Evolutionary conservation across 2,888 invertebrate genomes (phyloP), one percentile per base, ranked within the genome.

Genomic region (Harpalus rufipes): DNA sequence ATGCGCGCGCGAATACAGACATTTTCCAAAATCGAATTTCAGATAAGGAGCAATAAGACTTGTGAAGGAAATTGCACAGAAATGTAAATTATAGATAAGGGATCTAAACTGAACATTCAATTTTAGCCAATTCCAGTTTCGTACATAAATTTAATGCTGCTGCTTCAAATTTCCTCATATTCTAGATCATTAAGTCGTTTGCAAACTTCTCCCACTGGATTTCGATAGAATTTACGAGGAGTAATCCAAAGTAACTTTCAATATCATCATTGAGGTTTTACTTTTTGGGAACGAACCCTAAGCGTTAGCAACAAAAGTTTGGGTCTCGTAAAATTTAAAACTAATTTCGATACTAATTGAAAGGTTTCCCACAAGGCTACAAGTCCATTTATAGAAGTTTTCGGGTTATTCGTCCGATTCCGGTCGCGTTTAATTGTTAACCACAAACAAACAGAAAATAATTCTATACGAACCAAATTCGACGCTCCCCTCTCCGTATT

Each of bases 21-120:
- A 25, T 81, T 65, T 51, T 32, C 51, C 65, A 81, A 65, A 81
- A 81, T 81, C 81, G 81, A 81, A 81, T 81, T 81, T 81, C 61
- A 81, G 81, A 81, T 81, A 81, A 81, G 81, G 51, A 63, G 81
- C 65, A 68, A 81, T 81, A 81, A 81, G 81, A 80, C 81, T 44
- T 65, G 39, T 65, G 51, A 16, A 81, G 81, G 81, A 81, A 81
- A 81, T 81, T 81, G 81, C 65, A 25, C 44, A 65, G 81, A 81
- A 81, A 81, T 81, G 81, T 63, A 81, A 81, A 81, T 81, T 81
- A 81, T 44, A 65, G 81, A 81, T 81, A 81, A 81, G 81, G 41
- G 41, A 81, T 81, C 81, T 81, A 81, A 63, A 65, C 44, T 65
- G 81, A 81, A 81, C 81, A 81, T 81, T 81, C 63, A 81, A 81